Evolutionary conservation across 1,140 invertebrate genomes (phyloP).

Genomic region (Drosophila ficusphila): DNA sequence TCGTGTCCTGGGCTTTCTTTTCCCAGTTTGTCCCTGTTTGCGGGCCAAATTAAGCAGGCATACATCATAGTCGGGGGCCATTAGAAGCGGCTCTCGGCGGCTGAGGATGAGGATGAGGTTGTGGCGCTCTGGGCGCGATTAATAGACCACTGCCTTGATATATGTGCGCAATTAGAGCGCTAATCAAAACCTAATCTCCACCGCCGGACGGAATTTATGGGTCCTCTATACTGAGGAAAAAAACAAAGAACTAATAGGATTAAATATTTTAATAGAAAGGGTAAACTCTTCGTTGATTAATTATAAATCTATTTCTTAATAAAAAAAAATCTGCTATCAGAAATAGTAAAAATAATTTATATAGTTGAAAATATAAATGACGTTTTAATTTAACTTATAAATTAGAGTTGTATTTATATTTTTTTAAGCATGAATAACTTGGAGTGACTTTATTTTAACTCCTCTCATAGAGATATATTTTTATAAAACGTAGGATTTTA

Average conservation of each 20-base stretch:
- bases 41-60: conserved; percentile 69
- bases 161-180: conserved; percentile 69
- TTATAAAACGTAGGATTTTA: too few relatives aligned
- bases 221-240: not conserved
- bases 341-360: too few relatives aligned
- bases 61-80: conserved; percentile 68
- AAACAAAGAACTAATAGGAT: not conserved
- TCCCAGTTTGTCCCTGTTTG: conserved; percentile 22
- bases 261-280: too few relatives aligned
- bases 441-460: too few relatives aligned
- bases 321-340: too few relatives aligned
- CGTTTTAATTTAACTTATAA: too few relatives aligned
- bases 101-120: not conserved
- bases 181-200: conserved; percentile 69
- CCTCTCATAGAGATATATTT: too few relatives aligned
- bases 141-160: conserved; percentile 65
- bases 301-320: too few relatives aligned
- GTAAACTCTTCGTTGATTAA: too few relatives aligned
- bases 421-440: too few relatives aligned
- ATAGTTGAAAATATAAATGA: too few relatives aligned
- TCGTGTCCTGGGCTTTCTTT: conserved; percentile 65
- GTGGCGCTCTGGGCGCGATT: conserved; percentile 53
- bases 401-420: too few relatives aligned
- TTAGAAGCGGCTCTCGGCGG: conserved; percentile 47
- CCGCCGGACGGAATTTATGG: conserved; percentile 48